Percentiles rank a stretch among this genome's conserved stretches.
Evolutionary conservation across 2,113 vertebrate species (phyloP).

Genomic region (Malurus alboscapulatus): DNA sequence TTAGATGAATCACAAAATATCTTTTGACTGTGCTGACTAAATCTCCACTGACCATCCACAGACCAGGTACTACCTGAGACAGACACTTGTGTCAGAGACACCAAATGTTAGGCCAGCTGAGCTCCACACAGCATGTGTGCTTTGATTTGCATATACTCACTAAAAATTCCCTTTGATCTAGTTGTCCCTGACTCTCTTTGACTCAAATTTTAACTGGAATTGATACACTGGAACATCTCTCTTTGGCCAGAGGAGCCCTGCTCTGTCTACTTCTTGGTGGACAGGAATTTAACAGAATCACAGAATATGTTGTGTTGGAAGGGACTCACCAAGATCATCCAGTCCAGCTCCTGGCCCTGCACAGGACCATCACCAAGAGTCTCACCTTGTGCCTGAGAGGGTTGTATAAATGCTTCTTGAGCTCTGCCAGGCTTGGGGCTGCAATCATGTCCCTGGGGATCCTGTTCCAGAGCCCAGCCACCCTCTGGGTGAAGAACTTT

Average conservation of each 20-base stretch:
- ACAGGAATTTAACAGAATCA: neutral
- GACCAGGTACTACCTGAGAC: neutral
- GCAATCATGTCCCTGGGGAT: neutral
- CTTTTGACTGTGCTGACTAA: neutral
- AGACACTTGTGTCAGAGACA: neutral
- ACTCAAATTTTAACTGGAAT: neutral
- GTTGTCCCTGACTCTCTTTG: neutral
- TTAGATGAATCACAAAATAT: neutral
- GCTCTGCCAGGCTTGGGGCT: neutral
- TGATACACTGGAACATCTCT: neutral
- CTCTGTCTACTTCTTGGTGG: neutral
- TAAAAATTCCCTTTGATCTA: neutral
- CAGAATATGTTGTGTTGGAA: neutral
- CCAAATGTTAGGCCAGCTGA: accelerated
- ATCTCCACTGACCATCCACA: neutral
- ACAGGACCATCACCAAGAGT: neutral
- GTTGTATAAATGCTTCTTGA: neutral
- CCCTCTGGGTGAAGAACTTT: neutral
- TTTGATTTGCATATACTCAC: neutral
- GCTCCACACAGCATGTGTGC: accelerated
- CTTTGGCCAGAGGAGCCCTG: neutral
- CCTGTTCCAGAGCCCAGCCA: neutral
- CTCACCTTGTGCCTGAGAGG: neutral
- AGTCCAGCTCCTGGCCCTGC: neutral
- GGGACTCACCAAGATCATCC: neutral